Evolutionary conservation across 1,140 invertebrate genomes (phyloP).

Genomic region (Diprion similis): DNA sequence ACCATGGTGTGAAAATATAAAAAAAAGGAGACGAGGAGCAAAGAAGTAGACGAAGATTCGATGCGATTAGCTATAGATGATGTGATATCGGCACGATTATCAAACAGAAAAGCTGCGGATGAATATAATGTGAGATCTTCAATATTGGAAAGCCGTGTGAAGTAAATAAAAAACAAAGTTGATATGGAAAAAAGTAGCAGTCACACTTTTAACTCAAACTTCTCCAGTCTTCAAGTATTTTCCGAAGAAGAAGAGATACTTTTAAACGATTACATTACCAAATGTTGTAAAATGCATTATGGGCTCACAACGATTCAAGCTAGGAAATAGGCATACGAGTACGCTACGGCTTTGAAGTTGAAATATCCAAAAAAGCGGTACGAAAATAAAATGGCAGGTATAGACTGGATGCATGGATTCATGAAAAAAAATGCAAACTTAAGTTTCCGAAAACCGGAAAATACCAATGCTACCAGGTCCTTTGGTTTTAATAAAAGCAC

Average conservation of each 20-base stretch:
- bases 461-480: slow-evolving; percentile 38
- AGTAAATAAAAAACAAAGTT: background rate
- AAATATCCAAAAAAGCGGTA: slow-evolving; percentile 44
- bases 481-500: slow-evolving; percentile 42
- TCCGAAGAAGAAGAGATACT: slow-evolving; percentile 24
- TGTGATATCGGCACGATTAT: too few relatives aligned
- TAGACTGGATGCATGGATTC: slow-evolving; percentile 26
- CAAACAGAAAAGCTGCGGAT: too few relatives aligned
- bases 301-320: slow-evolving; percentile 32
- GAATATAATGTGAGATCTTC: too few relatives aligned
- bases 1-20: too few relatives aligned
- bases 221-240: background rate
- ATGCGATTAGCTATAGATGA: too few relatives aligned
- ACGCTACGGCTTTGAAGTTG: slow-evolving; percentile 31
- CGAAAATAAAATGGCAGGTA: slow-evolving; percentile 37
- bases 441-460: slow-evolving; percentile 39
- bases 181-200: background rate
- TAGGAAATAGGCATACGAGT: slow-evolving; percentile 39
- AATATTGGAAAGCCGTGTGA: background rate
- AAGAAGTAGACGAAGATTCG: too few relatives aligned
- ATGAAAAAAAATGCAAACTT: slow-evolving; percentile 28
- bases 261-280: slow-evolving; percentile 27
- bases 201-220: background rate
- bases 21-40: too few relatives aligned
- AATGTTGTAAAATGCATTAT: slow-evolving; percentile 33